These are phyloP conservation scores for Trinorchestia longiramus DNA, from an alignment of 1,140 invertebrate species.

Conservation along the genomic window DNA sequence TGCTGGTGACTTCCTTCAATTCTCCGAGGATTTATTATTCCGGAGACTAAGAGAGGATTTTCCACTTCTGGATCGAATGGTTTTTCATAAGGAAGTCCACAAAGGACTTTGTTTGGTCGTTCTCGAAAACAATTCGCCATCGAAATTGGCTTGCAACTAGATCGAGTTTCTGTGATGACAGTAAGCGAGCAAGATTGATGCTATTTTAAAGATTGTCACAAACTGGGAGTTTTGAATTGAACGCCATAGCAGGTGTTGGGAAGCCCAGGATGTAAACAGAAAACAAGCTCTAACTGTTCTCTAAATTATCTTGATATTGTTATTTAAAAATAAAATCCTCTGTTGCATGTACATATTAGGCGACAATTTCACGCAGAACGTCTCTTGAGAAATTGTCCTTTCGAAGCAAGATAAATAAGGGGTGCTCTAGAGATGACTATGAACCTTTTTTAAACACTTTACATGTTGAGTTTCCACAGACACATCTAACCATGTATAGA, in stretches of 20 bases:
- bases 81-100: neutral
- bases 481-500: too few relatives aligned
- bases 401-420: neutral
- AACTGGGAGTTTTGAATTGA: neutral
- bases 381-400: neutral
- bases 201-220: neutral
- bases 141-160: neutral
- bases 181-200: neutral
- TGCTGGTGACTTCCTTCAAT: neutral
- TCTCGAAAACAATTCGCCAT: neutral
- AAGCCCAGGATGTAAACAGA: neutral
- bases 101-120: neutral
- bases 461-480: too few relatives aligned
- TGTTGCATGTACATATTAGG: neutral
- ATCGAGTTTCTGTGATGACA: neutral
- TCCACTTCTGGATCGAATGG: neutral
- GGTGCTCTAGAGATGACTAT: too few relatives aligned
- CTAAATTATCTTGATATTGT: neutral
- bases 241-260: neutral
- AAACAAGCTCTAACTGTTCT: neutral
- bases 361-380: neutral
- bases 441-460: too few relatives aligned
- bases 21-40: neutral
- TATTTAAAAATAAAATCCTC: too few relatives aligned
- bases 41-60: neutral